A percentile compares a stretch with the other conserved stretches of the same genome.
These are phyloP conservation scores for Subanguina moxae DNA, from an alignment of 1,140 invertebrate genomes.

Conservation along the genomic window DNA sequence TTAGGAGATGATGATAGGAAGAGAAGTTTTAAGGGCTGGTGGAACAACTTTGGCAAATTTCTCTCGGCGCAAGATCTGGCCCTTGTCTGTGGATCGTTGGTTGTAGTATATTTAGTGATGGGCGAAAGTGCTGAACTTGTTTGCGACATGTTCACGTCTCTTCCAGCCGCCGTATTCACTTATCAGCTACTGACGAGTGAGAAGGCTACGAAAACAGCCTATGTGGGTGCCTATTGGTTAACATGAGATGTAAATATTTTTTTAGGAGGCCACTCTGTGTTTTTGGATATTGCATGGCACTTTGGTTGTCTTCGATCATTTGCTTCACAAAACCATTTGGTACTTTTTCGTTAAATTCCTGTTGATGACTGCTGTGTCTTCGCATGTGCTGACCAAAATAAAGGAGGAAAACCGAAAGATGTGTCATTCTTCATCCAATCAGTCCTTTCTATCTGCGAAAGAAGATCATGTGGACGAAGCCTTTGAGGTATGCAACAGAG, in stretches of 20 bases:
- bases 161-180: constrained; percentile 5
- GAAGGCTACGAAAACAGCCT: constrained; percentile 6
- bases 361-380: constrained; percentile 14
- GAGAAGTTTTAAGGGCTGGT: background rate
- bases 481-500: no score
- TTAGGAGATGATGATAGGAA: no score
- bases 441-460: no score
- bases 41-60: background rate
- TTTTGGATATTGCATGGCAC: constrained; percentile 12
- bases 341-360: constrained; percentile 7
- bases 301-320: constrained; percentile 6
- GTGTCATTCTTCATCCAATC: no score
- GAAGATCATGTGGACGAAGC: no score
- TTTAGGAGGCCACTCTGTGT: constrained; percentile 11
- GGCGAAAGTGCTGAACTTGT: constrained; percentile 7
- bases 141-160: constrained; percentile 9
- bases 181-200: constrained; percentile 5
- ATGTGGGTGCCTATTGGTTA: background rate
- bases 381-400: constrained; percentile 5
- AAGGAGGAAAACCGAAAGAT: background rate
- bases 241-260: background rate
- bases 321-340: constrained; percentile 11
- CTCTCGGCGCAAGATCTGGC: constrained; percentile 10
- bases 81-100: background rate
- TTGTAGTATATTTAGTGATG: background rate